These are phyloP conservation scores for Zingel zingel DNA, from an alignment of 2,113 vertebrate genomes.

Conservation along the genomic window DNA sequence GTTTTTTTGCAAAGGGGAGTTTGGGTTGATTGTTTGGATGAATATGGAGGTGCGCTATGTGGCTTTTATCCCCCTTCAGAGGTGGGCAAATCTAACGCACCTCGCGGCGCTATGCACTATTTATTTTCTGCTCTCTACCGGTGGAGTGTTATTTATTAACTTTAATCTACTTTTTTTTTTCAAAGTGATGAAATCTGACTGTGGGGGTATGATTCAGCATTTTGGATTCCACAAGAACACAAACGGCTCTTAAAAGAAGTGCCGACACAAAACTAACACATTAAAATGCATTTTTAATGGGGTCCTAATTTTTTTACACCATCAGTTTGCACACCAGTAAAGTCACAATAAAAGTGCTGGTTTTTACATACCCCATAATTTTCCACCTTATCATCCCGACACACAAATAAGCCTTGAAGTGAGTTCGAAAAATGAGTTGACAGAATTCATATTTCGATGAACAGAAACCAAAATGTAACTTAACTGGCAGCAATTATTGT, in stretches of 20 bases:
- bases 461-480: background rate
- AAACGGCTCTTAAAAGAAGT: too few relatives aligned
- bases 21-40: background rate
- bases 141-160: constrained; percentile 33
- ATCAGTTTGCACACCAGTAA: too few relatives aligned
- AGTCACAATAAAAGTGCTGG: too few relatives aligned
- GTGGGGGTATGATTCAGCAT: background rate
- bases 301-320: too few relatives aligned
- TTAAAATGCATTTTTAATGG: background rate
- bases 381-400: too few relatives aligned
- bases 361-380: too few relatives aligned
- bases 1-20: constrained; percentile 4
- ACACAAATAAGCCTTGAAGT: too few relatives aligned
- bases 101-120: background rate
- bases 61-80: background rate
- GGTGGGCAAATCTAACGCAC: constrained; percentile 2
- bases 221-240: background rate
- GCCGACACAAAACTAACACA: background rate
- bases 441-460: background rate
- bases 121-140: background rate
- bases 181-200: constrained; percentile 4
- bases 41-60: background rate
- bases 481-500: background rate
- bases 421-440: background rate
- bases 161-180: background rate